phyloP scores from a whole-genome alignment of 37 sponge, comb jelly and placozoan genomes.

The Cladorhizidae sp. region DNA sequence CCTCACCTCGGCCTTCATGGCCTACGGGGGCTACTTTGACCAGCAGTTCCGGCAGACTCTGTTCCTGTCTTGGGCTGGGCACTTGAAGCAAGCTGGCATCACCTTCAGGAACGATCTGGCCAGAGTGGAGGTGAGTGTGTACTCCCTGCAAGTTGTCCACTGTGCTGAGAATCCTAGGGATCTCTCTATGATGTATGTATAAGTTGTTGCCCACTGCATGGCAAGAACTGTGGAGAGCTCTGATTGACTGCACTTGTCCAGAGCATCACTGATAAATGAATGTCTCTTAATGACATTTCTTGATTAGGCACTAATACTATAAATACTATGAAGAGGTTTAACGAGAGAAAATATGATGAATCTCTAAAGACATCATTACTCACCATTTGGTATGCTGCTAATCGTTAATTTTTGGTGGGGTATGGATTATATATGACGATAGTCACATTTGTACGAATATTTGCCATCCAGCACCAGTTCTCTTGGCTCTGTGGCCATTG shows the following conservation, averaged over 20 bases:
- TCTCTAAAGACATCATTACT: too few species aligned
- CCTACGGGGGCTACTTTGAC: constrained; percentile 94
- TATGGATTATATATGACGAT: too few species aligned
- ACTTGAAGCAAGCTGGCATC: constrained; percentile 82
- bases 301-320: too few species aligned
- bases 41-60: constrained; percentile 87
- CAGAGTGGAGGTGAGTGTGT: constrained; percentile 77
- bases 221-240: too few species aligned
- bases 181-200: not conserved
- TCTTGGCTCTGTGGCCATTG: too few species aligned
- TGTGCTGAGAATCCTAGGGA: not conserved
- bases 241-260: not conserved
- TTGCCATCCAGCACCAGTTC: not conserved
- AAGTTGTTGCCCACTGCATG: not conserved
- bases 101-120: constrained; percentile 85
- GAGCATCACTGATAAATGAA: not conserved
- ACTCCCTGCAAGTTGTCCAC: too few species aligned
- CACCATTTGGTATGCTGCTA: too few species aligned
- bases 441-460: not conserved
- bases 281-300: too few species aligned
- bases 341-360: too few species aligned
- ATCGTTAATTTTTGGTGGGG: too few species aligned
- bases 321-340: too few species aligned
- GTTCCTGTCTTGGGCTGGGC: constrained; percentile 81
- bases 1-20: constrained; percentile 95